A percentile compares a stretch with the other conserved stretches of the same genome.
Evolutionary conservation across 2,888 invertebrate species (phyloP).

Genomic region (Gastracanthus pulcherrimus): DNA sequence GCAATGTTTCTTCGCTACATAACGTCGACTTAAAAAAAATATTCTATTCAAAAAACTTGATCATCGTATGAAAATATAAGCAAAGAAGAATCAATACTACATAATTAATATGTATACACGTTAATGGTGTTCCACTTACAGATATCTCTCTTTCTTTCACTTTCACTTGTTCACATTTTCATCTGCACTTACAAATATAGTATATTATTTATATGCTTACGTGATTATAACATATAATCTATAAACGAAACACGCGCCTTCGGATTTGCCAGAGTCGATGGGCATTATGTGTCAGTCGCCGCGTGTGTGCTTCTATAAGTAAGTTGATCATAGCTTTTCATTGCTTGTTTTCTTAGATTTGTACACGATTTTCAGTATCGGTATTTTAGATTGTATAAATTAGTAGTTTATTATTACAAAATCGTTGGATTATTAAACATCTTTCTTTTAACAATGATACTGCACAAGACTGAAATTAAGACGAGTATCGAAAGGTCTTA

Average conservation of each 20-base stretch:
- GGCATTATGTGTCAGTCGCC: neutral
- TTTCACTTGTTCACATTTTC: neutral
- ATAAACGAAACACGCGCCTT: slow-evolving; percentile 21
- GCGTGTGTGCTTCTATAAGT: neutral
- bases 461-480: neutral
- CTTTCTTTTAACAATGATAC: too few relatives aligned
- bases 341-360: neutral
- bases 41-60: slow-evolving; percentile 24
- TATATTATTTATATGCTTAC: slow-evolving; percentile 30
- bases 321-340: neutral
- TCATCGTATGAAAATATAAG: slow-evolving; percentile 50
- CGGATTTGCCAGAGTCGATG: slow-evolving; percentile 53
- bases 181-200: slow-evolving; percentile 40
- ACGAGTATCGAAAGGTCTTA: neutral
- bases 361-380: neutral
- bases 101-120: slow-evolving; percentile 39
- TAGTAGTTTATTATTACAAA: neutral
- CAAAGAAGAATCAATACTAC: slow-evolving; percentile 45
- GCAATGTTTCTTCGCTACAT: neutral
- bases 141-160: slow-evolving; percentile 23
- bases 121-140: slow-evolving; percentile 49
- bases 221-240: slow-evolving; percentile 30
- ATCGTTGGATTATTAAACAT: neutral
- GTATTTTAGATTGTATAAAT: neutral
- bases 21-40: slow-evolving; percentile 41